phyloP scores from a whole-genome alignment of 2,113 vertebrate genomes.

The Strix aluco region DNA sequence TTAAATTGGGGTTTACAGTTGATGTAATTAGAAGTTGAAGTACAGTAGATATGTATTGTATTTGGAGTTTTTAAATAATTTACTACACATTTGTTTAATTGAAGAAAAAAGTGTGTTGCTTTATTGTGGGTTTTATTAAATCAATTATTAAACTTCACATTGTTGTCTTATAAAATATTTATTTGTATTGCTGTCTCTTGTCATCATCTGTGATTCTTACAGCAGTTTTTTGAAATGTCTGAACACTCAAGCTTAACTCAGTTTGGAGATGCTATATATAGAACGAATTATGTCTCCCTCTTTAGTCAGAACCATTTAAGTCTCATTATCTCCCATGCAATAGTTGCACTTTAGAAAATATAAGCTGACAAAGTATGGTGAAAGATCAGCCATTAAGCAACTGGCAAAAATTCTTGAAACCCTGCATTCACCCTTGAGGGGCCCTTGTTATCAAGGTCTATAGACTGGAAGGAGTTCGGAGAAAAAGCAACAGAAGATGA shows the following conservation, averaged over 20 bases:
- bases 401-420: not conserved
- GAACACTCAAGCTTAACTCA: not conserved
- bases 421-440: not conserved
- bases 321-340: not conserved
- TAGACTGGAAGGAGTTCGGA: not conserved
- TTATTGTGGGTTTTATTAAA: slow-evolving; percentile 77
- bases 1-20: slow-evolving; percentile 65
- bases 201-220: not conserved
- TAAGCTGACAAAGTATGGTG: not conserved
- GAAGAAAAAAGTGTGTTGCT: slow-evolving; percentile 69
- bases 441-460: not conserved
- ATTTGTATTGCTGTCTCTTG: not conserved
- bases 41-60: slow-evolving; percentile 71
- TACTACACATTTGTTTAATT: slow-evolving; percentile 77
- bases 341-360: not conserved
- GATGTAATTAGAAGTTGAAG: slow-evolving; percentile 69
- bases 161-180: slow-evolving; percentile 30
- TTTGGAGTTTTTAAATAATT: slow-evolving; percentile 74
- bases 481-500: not conserved
- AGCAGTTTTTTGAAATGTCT: not conserved
- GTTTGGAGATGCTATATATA: not conserved
- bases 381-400: not conserved
- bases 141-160: slow-evolving; percentile 57
- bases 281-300: not conserved
- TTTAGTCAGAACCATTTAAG: not conserved